Evolutionary conservation across 2,888 invertebrate genomes (phyloP).

Genomic region (Gastracanthus pulcherrimus): DNA sequence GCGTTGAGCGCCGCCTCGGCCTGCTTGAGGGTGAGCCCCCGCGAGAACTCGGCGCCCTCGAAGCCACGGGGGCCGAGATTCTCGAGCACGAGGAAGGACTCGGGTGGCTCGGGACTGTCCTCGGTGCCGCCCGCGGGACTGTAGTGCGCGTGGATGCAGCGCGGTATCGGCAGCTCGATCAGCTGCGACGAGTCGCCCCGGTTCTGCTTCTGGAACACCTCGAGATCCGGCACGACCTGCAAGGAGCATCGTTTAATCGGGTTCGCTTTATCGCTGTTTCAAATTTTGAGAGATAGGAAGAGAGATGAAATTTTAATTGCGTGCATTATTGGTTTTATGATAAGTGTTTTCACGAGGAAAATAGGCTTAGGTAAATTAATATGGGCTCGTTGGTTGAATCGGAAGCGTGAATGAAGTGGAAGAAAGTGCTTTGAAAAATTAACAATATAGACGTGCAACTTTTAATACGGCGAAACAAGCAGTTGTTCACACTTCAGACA

Average conservation of each 20-base stretch:
- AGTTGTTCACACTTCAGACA: no score
- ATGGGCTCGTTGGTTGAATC: no score
- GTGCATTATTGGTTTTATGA: no score
- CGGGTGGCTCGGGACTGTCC: constrained; percentile 78
- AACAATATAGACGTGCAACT: no score
- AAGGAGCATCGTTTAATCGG: constrained; percentile 41
- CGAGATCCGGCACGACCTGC: constrained; percentile 85
- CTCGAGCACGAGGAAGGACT: constrained; percentile 86
- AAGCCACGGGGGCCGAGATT: constrained; percentile 85
- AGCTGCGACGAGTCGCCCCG: constrained; percentile 71
- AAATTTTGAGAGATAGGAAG: not conserved
- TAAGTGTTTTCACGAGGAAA: no score
- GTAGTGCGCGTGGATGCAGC: constrained; percentile 84
- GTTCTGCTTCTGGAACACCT: constrained; percentile 80
- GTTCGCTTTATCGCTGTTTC: no score
- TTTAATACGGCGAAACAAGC: no score
- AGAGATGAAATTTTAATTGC: not conserved
- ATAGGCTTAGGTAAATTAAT: no score
- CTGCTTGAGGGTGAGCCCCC: constrained; percentile 83
- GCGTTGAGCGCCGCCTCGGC: constrained; percentile 85
- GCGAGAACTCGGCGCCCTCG: constrained; percentile 84
- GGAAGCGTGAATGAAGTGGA: no score
- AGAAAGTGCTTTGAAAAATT: no score
- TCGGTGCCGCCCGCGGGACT: constrained; percentile 78
- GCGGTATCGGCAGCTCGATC: constrained; percentile 83